Evolutionary conservation across 1,140 invertebrate species (phyloP).

Genomic region (Cotesia typhae): DNA sequence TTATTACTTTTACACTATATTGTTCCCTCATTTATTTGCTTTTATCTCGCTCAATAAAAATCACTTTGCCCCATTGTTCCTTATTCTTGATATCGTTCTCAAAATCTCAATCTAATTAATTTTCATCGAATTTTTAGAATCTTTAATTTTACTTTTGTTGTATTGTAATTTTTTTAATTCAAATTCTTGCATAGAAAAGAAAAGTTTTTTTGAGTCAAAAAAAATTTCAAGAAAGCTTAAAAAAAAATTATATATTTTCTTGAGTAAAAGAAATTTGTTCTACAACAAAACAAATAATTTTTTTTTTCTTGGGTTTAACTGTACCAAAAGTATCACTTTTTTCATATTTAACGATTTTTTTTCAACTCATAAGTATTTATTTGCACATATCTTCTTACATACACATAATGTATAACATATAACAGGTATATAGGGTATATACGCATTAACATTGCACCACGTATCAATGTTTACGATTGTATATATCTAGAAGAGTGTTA

Average conservation of each 20-base stretch:
- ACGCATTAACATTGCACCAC: slow-evolving; percentile 23
- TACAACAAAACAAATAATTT: no score
- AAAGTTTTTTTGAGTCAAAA: no score
- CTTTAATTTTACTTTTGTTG: neutral
- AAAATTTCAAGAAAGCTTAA: no score
- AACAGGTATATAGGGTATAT: neutral
- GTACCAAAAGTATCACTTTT: no score
- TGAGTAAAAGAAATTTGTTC: no score
- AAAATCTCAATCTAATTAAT: slow-evolving; percentile 2
- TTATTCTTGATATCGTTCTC: neutral
- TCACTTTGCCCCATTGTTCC: neutral
- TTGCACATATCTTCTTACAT: no score
- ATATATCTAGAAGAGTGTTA: slow-evolving; percentile 49
- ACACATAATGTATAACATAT: neutral
- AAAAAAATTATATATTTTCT: no score
- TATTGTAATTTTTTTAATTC: no score
- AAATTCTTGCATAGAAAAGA: no score
- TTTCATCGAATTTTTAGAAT: neutral
- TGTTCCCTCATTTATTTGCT: neutral
- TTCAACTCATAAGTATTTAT: no score
- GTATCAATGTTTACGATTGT: slow-evolving; percentile 56
- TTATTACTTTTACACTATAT: slow-evolving; percentile 7
- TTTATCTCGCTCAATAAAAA: neutral
- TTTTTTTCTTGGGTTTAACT: no score
- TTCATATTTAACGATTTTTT: no score